Percentiles rank a stretch among this genome's conserved stretches.
phyloP scores from a whole-genome alignment of 2,797 vertebrate genomes.

The Phyllotis vaccarum region DNA sequence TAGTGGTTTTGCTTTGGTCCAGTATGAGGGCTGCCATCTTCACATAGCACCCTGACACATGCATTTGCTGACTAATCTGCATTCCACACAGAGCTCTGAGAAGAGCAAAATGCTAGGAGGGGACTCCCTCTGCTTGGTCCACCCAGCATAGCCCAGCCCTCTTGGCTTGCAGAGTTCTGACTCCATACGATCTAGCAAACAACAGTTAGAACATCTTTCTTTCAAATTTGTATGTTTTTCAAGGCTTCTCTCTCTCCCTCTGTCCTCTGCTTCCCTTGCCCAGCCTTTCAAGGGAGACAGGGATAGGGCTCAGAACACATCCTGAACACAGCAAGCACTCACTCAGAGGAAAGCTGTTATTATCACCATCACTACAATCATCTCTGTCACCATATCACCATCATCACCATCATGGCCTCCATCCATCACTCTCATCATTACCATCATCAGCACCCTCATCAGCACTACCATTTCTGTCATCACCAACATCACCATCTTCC shows the following conservation, averaged over 20 bases:
- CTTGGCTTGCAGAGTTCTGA: fast-evolving
- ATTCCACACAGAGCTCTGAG: not conserved
- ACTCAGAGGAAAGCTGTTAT: not conserved
- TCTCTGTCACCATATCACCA: fast-evolving
- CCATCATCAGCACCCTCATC: fast-evolving
- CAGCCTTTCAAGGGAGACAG: not conserved
- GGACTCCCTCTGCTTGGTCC: too few relatives aligned
- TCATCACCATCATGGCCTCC: fast-evolving
- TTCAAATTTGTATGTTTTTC: not conserved
- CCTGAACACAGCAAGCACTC: not conserved
- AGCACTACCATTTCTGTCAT: too few relatives aligned
- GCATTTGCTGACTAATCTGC: fast-evolving
- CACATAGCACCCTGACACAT: fast-evolving
- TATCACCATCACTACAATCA: fast-evolving
- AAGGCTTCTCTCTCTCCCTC: not conserved
- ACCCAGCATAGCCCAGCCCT: not conserved
- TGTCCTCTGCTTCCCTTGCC: not conserved
- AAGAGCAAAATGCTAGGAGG: not conserved
- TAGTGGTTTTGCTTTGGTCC: not conserved
- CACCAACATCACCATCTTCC: not conserved
- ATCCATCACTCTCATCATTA: fast-evolving
- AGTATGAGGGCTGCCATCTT: not conserved
- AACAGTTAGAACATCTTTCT: fast-evolving
- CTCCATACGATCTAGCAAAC: not conserved
- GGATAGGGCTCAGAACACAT: fast-evolving